These are phyloP conservation scores for Epizoanthus scotinus DNA, from an alignment of 92 coral and sea anemone species.

Conservation along the genomic window DNA sequence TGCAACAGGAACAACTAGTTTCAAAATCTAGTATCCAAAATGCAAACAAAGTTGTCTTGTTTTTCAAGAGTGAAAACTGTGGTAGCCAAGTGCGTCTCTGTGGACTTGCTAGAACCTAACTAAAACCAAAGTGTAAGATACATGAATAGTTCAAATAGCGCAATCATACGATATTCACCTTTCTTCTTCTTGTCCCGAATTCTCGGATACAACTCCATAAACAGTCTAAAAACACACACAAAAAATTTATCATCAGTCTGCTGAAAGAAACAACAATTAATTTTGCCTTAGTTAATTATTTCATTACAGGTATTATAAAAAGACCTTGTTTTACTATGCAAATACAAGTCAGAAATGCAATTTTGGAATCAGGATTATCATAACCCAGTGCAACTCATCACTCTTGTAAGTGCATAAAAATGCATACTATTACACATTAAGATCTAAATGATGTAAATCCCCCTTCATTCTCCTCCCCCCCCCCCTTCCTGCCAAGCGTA, in stretches of 20 bases:
- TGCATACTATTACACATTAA: no score
- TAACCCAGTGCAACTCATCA: conserved; percentile 7
- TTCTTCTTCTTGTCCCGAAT: conserved; percentile 75
- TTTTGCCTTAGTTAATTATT: neutral
- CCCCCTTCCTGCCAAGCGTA: no score
- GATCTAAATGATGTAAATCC: no score
- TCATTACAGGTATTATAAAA: no score
- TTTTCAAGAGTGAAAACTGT: no score
- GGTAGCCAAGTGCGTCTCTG: no score
- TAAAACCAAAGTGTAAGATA: no score
- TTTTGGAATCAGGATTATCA: neutral
- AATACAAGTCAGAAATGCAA: neutral
- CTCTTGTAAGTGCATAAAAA: neutral
- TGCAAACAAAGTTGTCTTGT: no score
- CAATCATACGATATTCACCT: conserved; percentile 37
- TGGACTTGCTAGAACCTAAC: no score
- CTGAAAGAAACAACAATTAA: neutral
- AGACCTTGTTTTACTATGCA: neutral
- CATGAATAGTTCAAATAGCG: neutral
- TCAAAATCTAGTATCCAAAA: no score
- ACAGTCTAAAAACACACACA: conserved; percentile 68
- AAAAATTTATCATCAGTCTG: neutral
- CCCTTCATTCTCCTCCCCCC: no score
- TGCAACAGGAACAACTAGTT: no score
- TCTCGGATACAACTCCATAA: conserved; percentile 68